phyloP scores from a whole-genome alignment of 2,113 vertebrate species.

The Psophia crepitans region DNA sequence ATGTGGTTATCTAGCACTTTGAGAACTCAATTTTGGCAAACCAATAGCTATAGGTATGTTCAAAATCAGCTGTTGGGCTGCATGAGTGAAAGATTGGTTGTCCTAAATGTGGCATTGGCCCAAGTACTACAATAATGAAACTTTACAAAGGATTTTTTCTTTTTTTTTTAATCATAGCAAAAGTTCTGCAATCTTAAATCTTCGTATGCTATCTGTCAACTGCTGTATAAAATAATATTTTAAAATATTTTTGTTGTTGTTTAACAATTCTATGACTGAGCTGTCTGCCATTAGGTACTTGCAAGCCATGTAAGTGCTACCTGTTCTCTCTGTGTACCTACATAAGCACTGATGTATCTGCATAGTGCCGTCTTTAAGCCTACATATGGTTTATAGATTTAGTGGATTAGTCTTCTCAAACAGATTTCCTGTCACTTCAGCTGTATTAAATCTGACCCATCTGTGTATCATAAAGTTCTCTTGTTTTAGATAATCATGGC shows the following conservation, averaged over 20 bases:
- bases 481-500: neutral
- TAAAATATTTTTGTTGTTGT: neutral
- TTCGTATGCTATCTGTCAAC: neutral
- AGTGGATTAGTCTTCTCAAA: neutral
- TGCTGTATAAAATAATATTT: neutral
- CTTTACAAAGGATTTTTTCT: neutral
- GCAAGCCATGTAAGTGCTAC: neutral
- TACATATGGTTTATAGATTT: neutral
- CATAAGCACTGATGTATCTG: neutral
- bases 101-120: neutral
- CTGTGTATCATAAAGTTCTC: neutral
- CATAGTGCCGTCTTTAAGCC: neutral
- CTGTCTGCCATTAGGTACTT: neutral
- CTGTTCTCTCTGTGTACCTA: neutral
- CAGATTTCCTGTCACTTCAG: neutral
- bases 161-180: neutral
- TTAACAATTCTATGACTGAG: neutral
- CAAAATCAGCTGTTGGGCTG: neutral
- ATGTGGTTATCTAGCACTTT: neutral
- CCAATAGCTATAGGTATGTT: neutral
- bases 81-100: neutral
- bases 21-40: neutral
- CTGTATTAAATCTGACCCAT: neutral
- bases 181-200: neutral
- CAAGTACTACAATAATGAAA: neutral